These are phyloP conservation scores for Zosterops pallidus DNA, from an alignment of 2,113 vertebrate genomes.

Conservation along the genomic window DNA sequence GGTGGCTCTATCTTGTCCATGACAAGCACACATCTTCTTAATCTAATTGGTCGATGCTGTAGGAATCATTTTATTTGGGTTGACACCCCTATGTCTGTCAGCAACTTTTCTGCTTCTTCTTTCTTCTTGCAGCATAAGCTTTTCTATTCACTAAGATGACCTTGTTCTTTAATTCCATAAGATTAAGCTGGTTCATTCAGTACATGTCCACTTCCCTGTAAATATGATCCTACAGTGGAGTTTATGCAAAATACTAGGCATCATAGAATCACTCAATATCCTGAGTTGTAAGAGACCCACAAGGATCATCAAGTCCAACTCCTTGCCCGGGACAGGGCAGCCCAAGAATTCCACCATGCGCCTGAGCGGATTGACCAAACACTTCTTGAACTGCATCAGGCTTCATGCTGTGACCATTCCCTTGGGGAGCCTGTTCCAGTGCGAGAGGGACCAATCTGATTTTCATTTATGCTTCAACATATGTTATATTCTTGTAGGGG, in stretches of 20 bases:
- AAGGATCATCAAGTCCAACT: neutral
- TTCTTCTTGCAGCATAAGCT: neutral
- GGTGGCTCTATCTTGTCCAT: neutral
- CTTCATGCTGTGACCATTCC: neutral
- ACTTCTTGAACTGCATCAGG: neutral
- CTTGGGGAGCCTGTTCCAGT: neutral
- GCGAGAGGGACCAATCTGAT: no score
- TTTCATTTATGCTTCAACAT: no score
- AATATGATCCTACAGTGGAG: neutral
- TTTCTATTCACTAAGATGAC: neutral
- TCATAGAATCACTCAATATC: neutral
- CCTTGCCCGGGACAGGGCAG: no score
- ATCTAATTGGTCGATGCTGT: neutral
- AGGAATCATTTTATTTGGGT: neutral
- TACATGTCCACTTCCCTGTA: neutral
- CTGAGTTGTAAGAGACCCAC: neutral
- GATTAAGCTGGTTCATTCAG: neutral
- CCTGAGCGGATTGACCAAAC: neutral
- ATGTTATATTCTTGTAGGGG: fast-evolving
- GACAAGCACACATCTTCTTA: neutral
- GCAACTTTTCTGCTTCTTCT: neutral
- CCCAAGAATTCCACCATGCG: neutral
- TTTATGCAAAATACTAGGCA: neutral
- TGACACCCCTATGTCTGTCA: neutral
- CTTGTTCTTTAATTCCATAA: neutral